A percentile compares a stretch with the other conserved stretches of the same genome.
These are phyloP conservation scores for Kryptolebias ocellatus DNA, from an alignment of 2,797 vertebrate species.

Conservation along the genomic window DNA sequence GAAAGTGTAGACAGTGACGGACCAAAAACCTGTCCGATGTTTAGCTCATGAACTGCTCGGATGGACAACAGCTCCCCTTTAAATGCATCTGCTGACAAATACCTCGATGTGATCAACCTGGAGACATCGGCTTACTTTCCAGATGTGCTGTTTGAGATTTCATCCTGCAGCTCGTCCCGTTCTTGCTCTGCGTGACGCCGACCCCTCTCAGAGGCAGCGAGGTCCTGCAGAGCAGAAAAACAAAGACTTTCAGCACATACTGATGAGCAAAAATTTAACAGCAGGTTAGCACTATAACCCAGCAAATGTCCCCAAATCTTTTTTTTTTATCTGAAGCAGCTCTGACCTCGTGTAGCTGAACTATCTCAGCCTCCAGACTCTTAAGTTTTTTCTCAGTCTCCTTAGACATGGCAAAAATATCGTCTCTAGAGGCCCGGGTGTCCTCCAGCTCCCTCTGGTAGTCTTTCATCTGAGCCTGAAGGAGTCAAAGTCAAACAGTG, in stretches of 20 bases:
- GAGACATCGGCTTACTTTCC: conserved; percentile 88
- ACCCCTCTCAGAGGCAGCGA: conserved; percentile 92
- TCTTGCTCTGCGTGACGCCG: conserved; percentile 96
- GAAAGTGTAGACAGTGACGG: too few species aligned
- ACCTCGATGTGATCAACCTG: neutral
- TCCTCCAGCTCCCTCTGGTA: conserved; percentile 97
- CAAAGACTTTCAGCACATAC: neutral
- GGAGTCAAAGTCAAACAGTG: neutral
- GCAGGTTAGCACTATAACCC: neutral
- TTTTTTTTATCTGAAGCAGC: too few species aligned
- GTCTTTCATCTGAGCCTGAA: conserved; percentile 96
- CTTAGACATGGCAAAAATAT: conserved; percentile 95
- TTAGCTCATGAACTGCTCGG: too few species aligned
- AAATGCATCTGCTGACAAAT: neutral
- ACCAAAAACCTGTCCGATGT: too few species aligned
- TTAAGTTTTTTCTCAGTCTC: conserved; percentile 99
- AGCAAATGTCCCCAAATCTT: neutral
- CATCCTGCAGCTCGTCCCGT: conserved; percentile 93
- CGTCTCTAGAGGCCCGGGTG: conserved; percentile 93
- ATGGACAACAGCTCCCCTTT: too few species aligned
- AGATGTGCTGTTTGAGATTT: conserved; percentile 95
- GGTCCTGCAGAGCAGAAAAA: conserved; percentile 80
- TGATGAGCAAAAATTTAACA: neutral
- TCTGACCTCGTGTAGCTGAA: conserved; percentile 93
- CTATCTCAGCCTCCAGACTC: conserved; percentile 94